Evolutionary conservation across 2,797 vertebrate species (phyloP).

Genomic region (Parotocinclus haroldoi): DNA sequence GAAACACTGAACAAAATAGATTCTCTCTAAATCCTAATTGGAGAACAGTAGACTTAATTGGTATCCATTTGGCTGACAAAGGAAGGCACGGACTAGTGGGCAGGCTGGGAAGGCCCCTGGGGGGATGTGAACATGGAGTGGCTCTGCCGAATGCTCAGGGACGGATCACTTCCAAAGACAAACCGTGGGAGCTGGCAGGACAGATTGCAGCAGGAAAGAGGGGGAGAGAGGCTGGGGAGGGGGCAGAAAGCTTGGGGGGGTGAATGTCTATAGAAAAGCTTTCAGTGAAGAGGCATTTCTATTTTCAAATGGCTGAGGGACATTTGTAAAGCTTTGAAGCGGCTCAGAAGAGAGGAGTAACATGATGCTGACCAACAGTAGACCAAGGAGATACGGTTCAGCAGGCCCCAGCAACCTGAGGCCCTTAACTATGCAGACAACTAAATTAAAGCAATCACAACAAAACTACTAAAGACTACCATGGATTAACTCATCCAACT

Average conservation of each 20-base stretch:
- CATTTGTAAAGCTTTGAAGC: conserved; percentile 67
- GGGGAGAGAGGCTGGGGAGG: conserved; percentile 19
- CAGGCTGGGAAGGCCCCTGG: conserved; percentile 85
- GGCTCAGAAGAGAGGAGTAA: conserved; percentile 66
- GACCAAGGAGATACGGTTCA: conserved; percentile 64
- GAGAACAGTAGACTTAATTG: conserved; percentile 98
- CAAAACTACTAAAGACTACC: conserved; percentile 53
- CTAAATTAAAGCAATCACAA: conserved; percentile 62
- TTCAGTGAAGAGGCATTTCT: conserved; percentile 73
- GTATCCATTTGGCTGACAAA: conserved; percentile 97
- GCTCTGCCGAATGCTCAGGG: conserved; percentile 82
- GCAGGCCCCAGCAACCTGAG: conserved; percentile 53
- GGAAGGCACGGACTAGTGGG: conserved; percentile 83
- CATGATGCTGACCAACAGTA: conserved; percentile 64
- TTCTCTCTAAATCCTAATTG: conserved; percentile 97
- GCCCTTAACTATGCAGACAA: conserved; percentile 54
- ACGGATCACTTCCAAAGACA: conserved; percentile 93
- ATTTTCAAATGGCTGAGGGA: conserved; percentile 67
- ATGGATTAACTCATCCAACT: conserved; percentile 30
- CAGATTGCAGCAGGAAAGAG: conserved; percentile 69
- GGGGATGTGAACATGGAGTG: conserved; percentile 92
- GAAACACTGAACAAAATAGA: conserved; percentile 87
- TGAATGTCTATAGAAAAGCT: conserved; percentile 62
- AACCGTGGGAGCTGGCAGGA: conserved; percentile 86
- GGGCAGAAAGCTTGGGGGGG: conserved; percentile 15